These are phyloP conservation scores for Papilio elwesi DNA, from an alignment of 2,888 invertebrate species.

Conservation along the genomic window DNA sequence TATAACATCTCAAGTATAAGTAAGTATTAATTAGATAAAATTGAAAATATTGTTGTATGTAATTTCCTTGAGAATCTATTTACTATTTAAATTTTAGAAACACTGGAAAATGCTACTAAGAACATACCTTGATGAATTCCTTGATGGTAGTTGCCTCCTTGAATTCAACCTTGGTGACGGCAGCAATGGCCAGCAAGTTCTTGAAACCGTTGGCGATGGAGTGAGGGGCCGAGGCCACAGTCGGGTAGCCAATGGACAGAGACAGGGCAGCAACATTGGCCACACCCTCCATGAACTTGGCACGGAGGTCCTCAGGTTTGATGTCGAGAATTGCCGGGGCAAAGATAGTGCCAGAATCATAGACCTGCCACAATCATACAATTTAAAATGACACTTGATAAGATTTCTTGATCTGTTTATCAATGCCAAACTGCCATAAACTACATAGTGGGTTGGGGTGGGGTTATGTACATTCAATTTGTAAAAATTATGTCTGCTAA, in stretches of 20 bases:
- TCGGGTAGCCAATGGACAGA: conserved; percentile 97
- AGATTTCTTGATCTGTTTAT: too few species aligned
- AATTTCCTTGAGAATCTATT: too few species aligned
- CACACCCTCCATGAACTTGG: conserved; percentile 96
- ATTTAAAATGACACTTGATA: background rate
- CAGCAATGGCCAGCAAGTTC: conserved; percentile 98
- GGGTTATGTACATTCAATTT: background rate
- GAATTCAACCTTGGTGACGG: conserved; percentile 97
- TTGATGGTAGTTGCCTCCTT: conserved; percentile 96
- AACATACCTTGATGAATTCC: conserved; percentile 92
- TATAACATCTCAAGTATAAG: too few species aligned
- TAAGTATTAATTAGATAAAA: too few species aligned
- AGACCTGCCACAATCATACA: conserved; percentile 84
- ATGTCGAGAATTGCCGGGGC: conserved; percentile 98
- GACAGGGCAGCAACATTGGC: conserved; percentile 97
- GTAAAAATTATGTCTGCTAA: conserved; percentile 47
- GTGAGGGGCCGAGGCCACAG: conserved; percentile 98
- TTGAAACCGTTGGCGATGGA: conserved; percentile 99
- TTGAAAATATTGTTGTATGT: too few species aligned
- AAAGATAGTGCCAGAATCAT: conserved; percentile 99
- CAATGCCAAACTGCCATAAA: too few species aligned
- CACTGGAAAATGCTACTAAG: too few species aligned
- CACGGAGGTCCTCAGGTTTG: conserved; percentile 96
- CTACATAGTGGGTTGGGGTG: too few species aligned
- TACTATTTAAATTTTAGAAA: too few species aligned